Conservation (phyloP, 2,113 vertebrate genomes). For the Cynopterus brachyotis region DNA sequence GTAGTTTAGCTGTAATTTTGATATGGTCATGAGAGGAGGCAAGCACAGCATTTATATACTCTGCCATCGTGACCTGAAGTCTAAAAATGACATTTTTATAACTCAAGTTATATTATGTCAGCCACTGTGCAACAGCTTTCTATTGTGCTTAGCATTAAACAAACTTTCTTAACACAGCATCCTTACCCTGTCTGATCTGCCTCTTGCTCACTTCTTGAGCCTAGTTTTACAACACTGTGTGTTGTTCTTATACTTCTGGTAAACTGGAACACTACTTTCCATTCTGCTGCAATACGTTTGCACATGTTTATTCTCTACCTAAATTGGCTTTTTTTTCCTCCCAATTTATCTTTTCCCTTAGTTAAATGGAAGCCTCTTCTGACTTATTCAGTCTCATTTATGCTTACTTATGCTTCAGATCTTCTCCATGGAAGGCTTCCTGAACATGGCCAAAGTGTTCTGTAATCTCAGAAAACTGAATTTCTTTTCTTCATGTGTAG, state of each 20-base stretch:
- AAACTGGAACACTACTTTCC: neutral
- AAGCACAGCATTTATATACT: too few species aligned
- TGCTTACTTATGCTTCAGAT: neutral
- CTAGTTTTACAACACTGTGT: neutral
- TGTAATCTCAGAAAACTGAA: neutral
- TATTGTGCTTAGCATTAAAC: neutral
- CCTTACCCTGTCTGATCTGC: neutral
- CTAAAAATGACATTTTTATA: neutral
- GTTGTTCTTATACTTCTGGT: neutral
- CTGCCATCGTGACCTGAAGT: too few species aligned
- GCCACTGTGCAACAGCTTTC: neutral
- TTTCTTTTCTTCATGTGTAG: neutral
- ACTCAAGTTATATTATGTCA: neutral
- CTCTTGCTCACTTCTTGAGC: neutral
- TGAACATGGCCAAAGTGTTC: neutral
- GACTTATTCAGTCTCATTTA: neutral
- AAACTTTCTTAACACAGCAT: neutral
- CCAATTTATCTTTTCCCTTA: neutral
- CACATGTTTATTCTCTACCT: neutral
- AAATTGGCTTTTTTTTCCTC: neutral
- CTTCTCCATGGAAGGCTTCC: neutral
- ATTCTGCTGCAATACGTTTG: neutral
- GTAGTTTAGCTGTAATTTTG: too few species aligned
- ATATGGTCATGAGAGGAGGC: too few species aligned
- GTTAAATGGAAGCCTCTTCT: neutral